Percentiles rank a stretch among this genome's conserved stretches.
These are phyloP conservation scores for Agonopterix alstromeriana DNA, from an alignment of 2,888 invertebrate species.

Conservation along the genomic window DNA sequence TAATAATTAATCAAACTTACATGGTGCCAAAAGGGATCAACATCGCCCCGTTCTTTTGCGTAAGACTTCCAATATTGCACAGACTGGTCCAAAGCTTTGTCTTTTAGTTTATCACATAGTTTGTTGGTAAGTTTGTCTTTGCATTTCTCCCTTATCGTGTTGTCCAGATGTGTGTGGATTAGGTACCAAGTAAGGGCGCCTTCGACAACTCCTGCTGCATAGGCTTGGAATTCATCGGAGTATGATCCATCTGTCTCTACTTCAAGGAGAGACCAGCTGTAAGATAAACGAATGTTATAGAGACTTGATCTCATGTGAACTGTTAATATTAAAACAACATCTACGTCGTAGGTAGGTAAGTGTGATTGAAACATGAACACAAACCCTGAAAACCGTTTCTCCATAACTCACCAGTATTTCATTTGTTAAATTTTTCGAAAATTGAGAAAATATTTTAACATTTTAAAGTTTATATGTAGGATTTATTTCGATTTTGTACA, in stretches of 20 bases:
- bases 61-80: slow-evolving; percentile 77
- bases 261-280: slow-evolving; percentile 88
- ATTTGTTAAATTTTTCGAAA: no score
- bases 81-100: slow-evolving; percentile 79
- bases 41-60: slow-evolving; percentile 57
- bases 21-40: slow-evolving; percentile 91
- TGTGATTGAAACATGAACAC: no score
- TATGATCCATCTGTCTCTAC: slow-evolving; percentile 85
- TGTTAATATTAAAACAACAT: background rate
- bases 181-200: slow-evolving; percentile 88
- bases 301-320: background rate
- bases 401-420: no score
- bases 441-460: no score
- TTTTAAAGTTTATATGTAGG: no score
- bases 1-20: slow-evolving; percentile 41
- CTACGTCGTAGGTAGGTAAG: no score
- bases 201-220: slow-evolving; percentile 90
- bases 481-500: no score
- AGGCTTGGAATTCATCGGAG: slow-evolving; percentile 89
- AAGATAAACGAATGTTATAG: slow-evolving; percentile 12
- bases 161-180: slow-evolving; percentile 87
- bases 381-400: no score
- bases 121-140: slow-evolving; percentile 60
- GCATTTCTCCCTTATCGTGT: slow-evolving; percentile 77
- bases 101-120: slow-evolving; percentile 80